Base-by-base conservation (phyloP, 2,797 vertebrate genomes). In the Hybognathus amarus region DNA sequence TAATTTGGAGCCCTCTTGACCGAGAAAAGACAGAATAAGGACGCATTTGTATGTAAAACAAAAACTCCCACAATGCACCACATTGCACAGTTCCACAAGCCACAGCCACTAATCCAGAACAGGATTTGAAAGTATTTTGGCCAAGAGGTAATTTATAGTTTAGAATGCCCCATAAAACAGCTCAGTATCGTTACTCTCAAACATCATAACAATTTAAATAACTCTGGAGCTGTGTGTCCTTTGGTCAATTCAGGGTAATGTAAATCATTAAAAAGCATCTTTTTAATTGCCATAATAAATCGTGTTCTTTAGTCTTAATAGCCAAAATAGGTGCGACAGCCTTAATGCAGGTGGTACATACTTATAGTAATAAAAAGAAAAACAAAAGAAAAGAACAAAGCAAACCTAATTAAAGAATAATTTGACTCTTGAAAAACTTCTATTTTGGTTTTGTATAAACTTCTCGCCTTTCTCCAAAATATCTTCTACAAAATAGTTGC, bases 321-420 rank as follows among this genome's bases (percentile, higher is more conserved):
- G 30, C 30, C 18, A 45, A 50, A 71, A 59, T 5, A 8, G 24
- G 15, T 61, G 24, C 2, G 20, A n/a, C 30, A 22, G 52, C 12
- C 17, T 45, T 15, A 52, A 38, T 75, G 6, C 2, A 75, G 50
- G 38, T 56, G 70, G 20, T 22, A 74, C 22, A 54, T 38, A 50
- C 17, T 6, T 18, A 20, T 12, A 13, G 24, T 38, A 67, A 88
- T 84, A 84, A 86, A 30, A 4, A 56, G 38, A 83, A 86, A 88
- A 66, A 66, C 64, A 76, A 30, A 45, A n/a, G n/a, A 81, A 52
- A 92, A 90, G 56, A 77, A 86, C 89, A 40, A 89, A 93, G 91
- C 89, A 90, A 91, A 91, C 87, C 87, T 15, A 75, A 86, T 87
- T 76, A 86, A 85, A 92, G 89, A 92, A 86, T 71, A 87, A 91